phyloP scores from a whole-genome alignment of 2,797 vertebrate genomes.

The Triplophysa bombifrons region DNA sequence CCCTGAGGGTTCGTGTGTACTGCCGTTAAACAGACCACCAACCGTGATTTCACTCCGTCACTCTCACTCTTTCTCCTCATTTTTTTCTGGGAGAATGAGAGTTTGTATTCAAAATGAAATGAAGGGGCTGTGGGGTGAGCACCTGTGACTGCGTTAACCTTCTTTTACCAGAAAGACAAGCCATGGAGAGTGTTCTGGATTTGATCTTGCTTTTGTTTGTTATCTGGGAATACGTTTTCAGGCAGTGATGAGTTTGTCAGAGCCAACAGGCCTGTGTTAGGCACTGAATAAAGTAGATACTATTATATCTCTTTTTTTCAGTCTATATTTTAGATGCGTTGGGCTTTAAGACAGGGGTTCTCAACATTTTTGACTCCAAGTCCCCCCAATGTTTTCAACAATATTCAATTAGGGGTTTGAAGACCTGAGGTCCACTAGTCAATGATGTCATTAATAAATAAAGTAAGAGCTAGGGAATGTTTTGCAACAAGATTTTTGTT shows the following conservation, averaged over 20 bases:
- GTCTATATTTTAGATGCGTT: no score
- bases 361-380: no score
- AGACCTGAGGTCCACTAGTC: no score
- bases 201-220: conserved; percentile 5
- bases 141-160: conserved; percentile 23
- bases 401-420: no score
- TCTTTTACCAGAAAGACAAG: background rate
- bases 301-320: no score
- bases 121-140: conserved; percentile 1
- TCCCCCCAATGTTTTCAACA: no score
- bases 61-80: conserved; percentile 21
- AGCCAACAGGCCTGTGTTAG: background rate
- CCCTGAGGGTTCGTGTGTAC: conserved; percentile 28
- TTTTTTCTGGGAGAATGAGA: conserved; percentile 19
- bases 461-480: no score
- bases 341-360: no score
- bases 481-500: no score
- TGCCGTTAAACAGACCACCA: conserved; percentile 36
- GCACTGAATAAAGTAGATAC: no score
- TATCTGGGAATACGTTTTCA: conserved; percentile 4
- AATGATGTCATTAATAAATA: no score
- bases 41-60: background rate
- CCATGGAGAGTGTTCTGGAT: background rate
- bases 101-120: conserved; percentile 35
- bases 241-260: conserved; percentile 1